These are phyloP conservation scores for Stichopus horrens DNA, from an alignment of 53 echinoderm and acorn worm genomes.

Conservation along the genomic window DNA sequence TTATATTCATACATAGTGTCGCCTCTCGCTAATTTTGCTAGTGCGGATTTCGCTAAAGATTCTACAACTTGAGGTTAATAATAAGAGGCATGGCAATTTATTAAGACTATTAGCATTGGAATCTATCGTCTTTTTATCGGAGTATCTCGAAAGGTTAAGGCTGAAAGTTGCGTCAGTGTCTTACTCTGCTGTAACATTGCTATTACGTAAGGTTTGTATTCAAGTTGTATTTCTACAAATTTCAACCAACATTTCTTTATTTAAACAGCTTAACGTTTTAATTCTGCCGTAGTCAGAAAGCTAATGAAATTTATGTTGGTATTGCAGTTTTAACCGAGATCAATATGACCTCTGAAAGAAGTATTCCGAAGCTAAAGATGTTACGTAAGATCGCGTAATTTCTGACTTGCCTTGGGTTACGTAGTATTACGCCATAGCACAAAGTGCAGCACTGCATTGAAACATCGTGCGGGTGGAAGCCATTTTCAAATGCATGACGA, in stretches of 20 bases:
- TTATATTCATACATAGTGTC: constrained; percentile 21
- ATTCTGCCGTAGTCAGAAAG: neutral
- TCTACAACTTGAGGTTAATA: neutral
- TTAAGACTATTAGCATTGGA: neutral
- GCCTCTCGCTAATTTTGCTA: neutral
- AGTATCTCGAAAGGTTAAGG: constrained; percentile 29
- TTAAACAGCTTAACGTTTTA: neutral
- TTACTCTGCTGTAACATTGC: neutral
- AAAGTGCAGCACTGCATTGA: constrained; percentile 33
- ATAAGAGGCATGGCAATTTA: neutral
- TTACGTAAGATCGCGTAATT: constrained; percentile 47
- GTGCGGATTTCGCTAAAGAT: neutral
- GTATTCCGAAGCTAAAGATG: constrained; percentile 25
- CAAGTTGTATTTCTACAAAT: neutral
- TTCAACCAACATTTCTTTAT: neutral
- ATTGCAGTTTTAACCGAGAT: constrained; percentile 14
- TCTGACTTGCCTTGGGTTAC: constrained; percentile 36
- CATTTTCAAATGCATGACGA: constrained; percentile 34
- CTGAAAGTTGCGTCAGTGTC: constrained; percentile 26
- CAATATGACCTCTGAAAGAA: constrained; percentile 21
- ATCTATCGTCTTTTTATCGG: neutral
- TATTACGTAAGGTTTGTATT: constrained; percentile 40
- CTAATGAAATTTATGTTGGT: constrained; percentile 22
- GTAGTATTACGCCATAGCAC: constrained; percentile 46
- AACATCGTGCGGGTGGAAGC: constrained; percentile 34